Conservation (phyloP, 2,797 vertebrate species). For the Enteromius treurensis region DNA sequence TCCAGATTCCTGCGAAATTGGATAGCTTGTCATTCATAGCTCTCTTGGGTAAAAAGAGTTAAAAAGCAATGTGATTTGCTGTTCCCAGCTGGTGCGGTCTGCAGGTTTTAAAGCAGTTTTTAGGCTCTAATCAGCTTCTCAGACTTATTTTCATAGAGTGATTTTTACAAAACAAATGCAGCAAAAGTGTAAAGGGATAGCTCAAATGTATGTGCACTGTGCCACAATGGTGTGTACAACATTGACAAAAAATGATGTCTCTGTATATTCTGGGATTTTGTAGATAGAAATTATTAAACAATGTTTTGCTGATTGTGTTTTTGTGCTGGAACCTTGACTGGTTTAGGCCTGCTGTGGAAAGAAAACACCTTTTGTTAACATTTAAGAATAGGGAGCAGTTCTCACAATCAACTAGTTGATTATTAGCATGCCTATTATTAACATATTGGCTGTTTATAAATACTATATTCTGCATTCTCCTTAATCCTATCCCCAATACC, state of each 20-base stretch:
- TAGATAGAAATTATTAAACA: background rate
- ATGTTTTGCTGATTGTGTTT: background rate
- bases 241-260: background rate
- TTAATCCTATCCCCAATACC: too few species aligned
- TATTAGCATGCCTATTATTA: too few species aligned
- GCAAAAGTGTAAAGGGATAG: background rate
- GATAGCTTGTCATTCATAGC: background rate
- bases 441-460: too few species aligned
- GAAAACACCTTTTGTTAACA: background rate
- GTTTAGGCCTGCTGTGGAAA: background rate
- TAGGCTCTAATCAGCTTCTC: background rate
- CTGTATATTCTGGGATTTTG: background rate
- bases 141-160: background rate
- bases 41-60: background rate
- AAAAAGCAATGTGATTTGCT: background rate
- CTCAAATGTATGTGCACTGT: background rate
- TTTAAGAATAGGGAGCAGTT: too few species aligned
- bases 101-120: background rate
- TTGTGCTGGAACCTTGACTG: background rate
- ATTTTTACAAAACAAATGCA: background rate
- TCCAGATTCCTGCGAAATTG: background rate
- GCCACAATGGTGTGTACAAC: background rate
- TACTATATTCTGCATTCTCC: too few species aligned
- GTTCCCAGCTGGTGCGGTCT: background rate
- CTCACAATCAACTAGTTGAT: too few species aligned